Evolutionary conservation across 2,797 vertebrate species (phyloP).

Genomic region (Coranthus polyacanthus): DNA sequence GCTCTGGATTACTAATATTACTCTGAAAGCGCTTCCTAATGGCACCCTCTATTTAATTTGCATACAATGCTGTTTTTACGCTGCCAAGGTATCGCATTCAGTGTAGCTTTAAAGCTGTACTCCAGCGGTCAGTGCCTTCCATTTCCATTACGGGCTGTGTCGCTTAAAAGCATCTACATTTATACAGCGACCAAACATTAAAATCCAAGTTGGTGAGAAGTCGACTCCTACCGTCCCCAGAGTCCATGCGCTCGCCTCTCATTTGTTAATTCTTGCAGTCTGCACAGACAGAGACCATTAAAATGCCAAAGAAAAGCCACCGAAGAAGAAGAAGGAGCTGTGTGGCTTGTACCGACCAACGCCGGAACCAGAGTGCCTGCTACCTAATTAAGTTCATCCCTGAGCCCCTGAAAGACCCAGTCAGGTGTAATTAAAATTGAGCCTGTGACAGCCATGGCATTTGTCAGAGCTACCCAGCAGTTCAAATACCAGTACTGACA

Average conservation of each 20-base stretch:
- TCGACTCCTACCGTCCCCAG: constrained; percentile 26
- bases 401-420: constrained; percentile 85
- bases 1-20: not conserved
- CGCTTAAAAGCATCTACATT: constrained; percentile 48
- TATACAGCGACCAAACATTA: constrained; percentile 46
- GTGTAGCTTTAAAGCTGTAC: constrained; percentile 28
- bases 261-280: constrained; percentile 64
- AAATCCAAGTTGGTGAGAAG: constrained; percentile 39
- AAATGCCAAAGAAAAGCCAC: constrained; percentile 67
- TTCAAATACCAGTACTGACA: constrained; percentile 96
- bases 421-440: constrained; percentile 96
- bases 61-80: constrained; percentile 18
- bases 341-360: constrained; percentile 71
- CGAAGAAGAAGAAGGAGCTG: constrained; percentile 56
- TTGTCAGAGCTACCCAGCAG: constrained; percentile 92
- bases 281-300: constrained; percentile 62
- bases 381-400: constrained; percentile 92
- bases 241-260: constrained; percentile 42
- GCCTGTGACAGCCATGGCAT: constrained; percentile 94
- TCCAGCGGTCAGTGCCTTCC: constrained; percentile 22
- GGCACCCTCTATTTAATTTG: not conserved
- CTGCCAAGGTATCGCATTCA: constrained; percentile 30
- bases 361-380: constrained; percentile 76
- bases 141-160: constrained; percentile 29
- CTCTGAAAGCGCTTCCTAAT: not conserved